Percentiles rank a stretch among this genome's conserved stretches.
These are phyloP conservation scores for Aepyceros melampus DNA, from an alignment of 2,113 vertebrate genomes.

Conservation along the genomic window DNA sequence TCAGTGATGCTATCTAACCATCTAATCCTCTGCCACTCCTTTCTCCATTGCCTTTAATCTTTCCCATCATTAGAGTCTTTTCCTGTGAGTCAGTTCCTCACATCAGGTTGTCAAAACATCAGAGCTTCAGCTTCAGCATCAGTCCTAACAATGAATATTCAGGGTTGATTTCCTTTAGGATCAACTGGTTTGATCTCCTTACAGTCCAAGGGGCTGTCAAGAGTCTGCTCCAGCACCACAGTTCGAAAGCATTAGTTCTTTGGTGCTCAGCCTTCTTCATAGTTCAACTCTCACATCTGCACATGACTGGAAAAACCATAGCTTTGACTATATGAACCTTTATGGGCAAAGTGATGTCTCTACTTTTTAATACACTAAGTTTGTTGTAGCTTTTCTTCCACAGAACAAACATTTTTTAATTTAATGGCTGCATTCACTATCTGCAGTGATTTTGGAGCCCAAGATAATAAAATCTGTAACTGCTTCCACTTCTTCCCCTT, in stretches of 20 bases:
- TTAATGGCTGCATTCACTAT: neutral
- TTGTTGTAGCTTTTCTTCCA: neutral
- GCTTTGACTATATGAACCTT: neutral
- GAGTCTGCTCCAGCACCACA: neutral
- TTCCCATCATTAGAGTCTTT: neutral
- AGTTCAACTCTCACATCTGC: neutral
- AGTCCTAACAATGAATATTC: neutral
- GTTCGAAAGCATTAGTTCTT: neutral
- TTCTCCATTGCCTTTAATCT: neutral
- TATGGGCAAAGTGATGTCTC: neutral
- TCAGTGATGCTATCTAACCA: neutral
- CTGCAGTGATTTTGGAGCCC: neutral
- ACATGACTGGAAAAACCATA: neutral
- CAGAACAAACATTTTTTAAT: neutral
- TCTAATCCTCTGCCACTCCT: neutral
- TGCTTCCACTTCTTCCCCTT: neutral
- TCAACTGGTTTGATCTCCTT: neutral
- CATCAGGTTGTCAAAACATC: neutral
- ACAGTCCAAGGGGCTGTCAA: neutral
- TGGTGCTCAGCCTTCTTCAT: neutral
- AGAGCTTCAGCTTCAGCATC: neutral
- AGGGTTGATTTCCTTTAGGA: neutral
- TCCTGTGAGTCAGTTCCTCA: neutral
- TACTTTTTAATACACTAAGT: neutral
- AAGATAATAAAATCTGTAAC: neutral